Conservation (phyloP, 2,113 vertebrate species). For the Ariopsis seemanni region DNA sequence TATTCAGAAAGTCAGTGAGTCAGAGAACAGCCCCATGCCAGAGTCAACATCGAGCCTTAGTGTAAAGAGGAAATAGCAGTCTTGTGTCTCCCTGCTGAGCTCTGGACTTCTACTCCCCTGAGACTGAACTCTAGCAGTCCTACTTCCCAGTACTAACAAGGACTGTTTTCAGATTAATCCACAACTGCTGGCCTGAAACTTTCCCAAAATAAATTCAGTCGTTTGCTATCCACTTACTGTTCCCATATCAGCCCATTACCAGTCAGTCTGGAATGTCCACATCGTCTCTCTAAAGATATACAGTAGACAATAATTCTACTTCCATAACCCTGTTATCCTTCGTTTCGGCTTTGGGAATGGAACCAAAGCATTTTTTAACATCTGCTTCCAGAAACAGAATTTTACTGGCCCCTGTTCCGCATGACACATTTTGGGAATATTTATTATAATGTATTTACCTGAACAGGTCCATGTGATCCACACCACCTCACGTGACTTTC, state of each 20-base stretch:
- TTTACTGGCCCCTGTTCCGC: neutral
- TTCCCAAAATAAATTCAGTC: constrained; percentile 4
- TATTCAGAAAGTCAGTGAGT: constrained; percentile 18
- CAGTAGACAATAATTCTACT: constrained; percentile 14
- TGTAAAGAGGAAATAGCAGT: constrained; percentile 40
- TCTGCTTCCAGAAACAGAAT: constrained; percentile 18
- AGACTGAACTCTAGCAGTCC: constrained; percentile 30
- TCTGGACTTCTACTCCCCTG: constrained; percentile 15
- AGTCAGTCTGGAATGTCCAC: constrained; percentile 9
- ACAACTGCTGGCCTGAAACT: neutral
- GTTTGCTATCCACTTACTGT: neutral
- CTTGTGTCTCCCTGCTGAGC: constrained; percentile 20
- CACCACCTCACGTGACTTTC: neutral
- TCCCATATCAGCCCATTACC: constrained; percentile 22
- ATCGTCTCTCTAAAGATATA: constrained; percentile 17
- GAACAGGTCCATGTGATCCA: neutral
- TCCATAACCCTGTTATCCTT: constrained; percentile 14
- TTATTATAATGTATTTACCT: neutral
- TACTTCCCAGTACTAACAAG: constrained; percentile 4
- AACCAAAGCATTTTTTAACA: constrained; percentile 4
- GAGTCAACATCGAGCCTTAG: constrained; percentile 29
- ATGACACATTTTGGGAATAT: neutral
- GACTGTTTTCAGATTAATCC: constrained; percentile 12
- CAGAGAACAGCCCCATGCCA: constrained; percentile 9
- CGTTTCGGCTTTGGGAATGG: neutral